A percentile compares a stretch with the other conserved stretches of the same genome.
These are phyloP conservation scores for Narcine bancroftii DNA, from an alignment of 2,113 vertebrate genomes.

Conservation along the genomic window DNA sequence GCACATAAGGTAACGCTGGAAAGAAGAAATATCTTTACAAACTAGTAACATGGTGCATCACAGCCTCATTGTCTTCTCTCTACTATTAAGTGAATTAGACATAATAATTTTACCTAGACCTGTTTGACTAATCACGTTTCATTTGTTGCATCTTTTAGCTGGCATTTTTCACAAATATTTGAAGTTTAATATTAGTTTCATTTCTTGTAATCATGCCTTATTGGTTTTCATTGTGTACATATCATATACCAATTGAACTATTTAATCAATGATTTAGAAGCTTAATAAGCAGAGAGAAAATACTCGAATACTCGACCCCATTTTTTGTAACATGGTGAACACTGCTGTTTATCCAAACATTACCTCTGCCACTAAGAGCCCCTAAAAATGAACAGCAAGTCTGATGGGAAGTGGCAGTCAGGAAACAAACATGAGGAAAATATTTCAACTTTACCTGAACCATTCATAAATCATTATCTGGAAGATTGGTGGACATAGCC, in stretches of 20 bases:
- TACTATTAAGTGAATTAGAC: not conserved
- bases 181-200: not conserved
- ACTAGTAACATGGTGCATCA: not conserved
- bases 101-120: not conserved
- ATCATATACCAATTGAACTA: not conserved
- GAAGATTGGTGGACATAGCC: not conserved
- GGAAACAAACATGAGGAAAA: conserved; percentile 46
- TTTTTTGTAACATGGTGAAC: not conserved
- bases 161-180: not conserved
- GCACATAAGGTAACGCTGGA: not conserved
- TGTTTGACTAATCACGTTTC: not conserved
- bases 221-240: not conserved
- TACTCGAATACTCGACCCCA: not conserved
- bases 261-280: not conserved
- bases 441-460: conserved; percentile 43
- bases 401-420: conserved; percentile 43
- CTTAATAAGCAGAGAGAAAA: not conserved
- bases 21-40: not conserved
- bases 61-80: not conserved
- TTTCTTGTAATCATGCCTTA: not conserved
- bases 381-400: conserved; percentile 41
- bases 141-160: not conserved
- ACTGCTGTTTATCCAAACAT: conserved; percentile 55
- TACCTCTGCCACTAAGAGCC: conserved; percentile 48
- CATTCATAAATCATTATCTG: conserved; percentile 44